Conservation (phyloP, 2,797 vertebrate genomes). For the Scomberomorus guttatus region DNA sequence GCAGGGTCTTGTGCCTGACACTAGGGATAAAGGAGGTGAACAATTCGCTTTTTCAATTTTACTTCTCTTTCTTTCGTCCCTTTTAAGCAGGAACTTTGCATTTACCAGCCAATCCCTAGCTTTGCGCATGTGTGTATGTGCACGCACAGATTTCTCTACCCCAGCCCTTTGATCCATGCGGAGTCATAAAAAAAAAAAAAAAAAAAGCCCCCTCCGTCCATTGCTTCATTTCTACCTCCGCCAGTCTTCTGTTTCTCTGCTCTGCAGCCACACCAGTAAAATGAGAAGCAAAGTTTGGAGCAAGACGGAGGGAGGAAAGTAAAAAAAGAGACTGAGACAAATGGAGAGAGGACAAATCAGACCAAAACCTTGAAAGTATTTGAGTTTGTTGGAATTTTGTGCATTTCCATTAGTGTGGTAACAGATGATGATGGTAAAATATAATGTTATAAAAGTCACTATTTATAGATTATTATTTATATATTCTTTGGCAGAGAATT, state of each 20-base stretch:
- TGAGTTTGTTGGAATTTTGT: not conserved
- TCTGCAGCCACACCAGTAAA: constrained; percentile 62
- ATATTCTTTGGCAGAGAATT: not conserved
- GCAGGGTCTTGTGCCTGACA: constrained; percentile 47
- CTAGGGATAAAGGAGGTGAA: constrained; percentile 48
- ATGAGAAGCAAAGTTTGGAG: constrained; percentile 52
- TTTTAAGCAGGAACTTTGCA: constrained; percentile 68
- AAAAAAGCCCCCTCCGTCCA: constrained; percentile 24
- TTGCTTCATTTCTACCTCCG: constrained; percentile 56
- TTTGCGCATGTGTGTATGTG: constrained; percentile 39
- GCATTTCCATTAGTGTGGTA: constrained; percentile 22
- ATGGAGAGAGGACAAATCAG: not conserved
- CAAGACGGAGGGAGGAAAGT: constrained; percentile 5
- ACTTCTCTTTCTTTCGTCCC: constrained; percentile 22
- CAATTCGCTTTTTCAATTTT: constrained; percentile 70
- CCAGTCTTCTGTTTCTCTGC: constrained; percentile 55
- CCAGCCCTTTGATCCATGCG: constrained; percentile 69
- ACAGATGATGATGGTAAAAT: constrained; percentile 21
- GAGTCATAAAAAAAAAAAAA: constrained; percentile 68
- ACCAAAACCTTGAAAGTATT: not conserved
- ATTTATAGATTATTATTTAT: too few species aligned
- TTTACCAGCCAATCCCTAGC: constrained; percentile 70
- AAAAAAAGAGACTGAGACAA: not conserved
- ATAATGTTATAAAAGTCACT: constrained; percentile 3
- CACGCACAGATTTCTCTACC: constrained; percentile 33